These are phyloP conservation scores for Lacerta viridis DNA, from an alignment of 2,797 vertebrate genomes.

Conservation along the genomic window DNA sequence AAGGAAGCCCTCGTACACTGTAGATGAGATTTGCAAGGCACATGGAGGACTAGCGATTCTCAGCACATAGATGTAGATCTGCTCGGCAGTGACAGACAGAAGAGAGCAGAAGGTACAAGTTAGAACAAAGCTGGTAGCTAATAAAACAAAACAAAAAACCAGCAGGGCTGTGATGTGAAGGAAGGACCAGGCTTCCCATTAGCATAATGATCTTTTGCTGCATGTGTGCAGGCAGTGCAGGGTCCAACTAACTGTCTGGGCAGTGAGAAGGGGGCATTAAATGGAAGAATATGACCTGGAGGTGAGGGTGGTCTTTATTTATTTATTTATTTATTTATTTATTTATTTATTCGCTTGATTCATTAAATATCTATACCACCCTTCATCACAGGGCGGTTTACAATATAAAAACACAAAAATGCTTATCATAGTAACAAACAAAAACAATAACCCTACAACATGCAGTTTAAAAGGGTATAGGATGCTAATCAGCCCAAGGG, in stretches of 20 bases:
- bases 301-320: background rate
- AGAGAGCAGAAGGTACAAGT: constrained; percentile 26
- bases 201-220: constrained; percentile 36
- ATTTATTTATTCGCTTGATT: no score
- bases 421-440: no score
- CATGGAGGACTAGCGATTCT: background rate
- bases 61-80: background rate
- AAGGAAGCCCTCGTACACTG: background rate
- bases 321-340: no score
- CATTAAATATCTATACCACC: no score
- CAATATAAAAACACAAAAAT: no score
- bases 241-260: constrained; percentile 15
- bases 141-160: background rate
- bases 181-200: constrained; percentile 11
- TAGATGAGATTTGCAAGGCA: background rate
- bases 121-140: background rate
- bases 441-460: no score
- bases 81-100: background rate
- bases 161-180: background rate
- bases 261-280: background rate
- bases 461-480: no score
- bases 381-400: no score
- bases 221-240: constrained; percentile 12
- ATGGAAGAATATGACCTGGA: background rate
- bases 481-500: no score